Evolutionary conservation across 2,888 invertebrate species (phyloP), one percentile per base, ranked within the genome.

Genomic region (Tridacna gigas): DNA sequence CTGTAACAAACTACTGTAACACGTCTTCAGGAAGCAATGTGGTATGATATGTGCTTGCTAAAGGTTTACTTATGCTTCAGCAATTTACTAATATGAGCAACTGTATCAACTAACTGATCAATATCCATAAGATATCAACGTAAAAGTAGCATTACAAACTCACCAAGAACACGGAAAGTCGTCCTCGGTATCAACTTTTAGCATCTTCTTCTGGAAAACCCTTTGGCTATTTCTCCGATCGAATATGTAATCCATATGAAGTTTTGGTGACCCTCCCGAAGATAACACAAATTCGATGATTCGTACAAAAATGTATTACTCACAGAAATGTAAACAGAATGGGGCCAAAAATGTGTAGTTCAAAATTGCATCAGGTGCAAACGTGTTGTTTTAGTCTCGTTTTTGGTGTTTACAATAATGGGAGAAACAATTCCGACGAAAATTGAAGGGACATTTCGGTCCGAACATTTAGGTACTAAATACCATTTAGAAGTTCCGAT

Each of bases 401-500:
- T 63, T 37, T 22, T 69, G 69, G 37, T 47, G 12, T 47, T 13
- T 20, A n/a, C 18, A 45, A 69, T 45, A 45, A 47, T 69, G 69
- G 18, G 37, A 47, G 20, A 69, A 69, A 45, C 47, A 45, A 69
- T 69, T 69, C 22, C n/a, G 69, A 69, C 47, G 69, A 25, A n/a
- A 45, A 69, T 69, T 28, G 47, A 45, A 9, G 28, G n/a, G 28
- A n/a, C 20, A 37, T 11, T 13, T 22, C 25, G 20, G 37, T 37
- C 61, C 22, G 61, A 74, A 22, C 28, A 48, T 61, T 12, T 20
- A 12, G 61, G n/a, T 28, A n/a, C 37, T 45, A 60, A 74, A 74
- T 60, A n/a, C 61, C 18, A 61, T 60, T 61, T 74, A 15, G 61
- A 25, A 74, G 61, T 26, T 74, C 37, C 61, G 74, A 74, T 74